Percentiles rank a stretch among this genome's conserved stretches.
Evolutionary conservation across 2,113 vertebrate species (phyloP).

Genomic region (Cyrtonyx montezumae): DNA sequence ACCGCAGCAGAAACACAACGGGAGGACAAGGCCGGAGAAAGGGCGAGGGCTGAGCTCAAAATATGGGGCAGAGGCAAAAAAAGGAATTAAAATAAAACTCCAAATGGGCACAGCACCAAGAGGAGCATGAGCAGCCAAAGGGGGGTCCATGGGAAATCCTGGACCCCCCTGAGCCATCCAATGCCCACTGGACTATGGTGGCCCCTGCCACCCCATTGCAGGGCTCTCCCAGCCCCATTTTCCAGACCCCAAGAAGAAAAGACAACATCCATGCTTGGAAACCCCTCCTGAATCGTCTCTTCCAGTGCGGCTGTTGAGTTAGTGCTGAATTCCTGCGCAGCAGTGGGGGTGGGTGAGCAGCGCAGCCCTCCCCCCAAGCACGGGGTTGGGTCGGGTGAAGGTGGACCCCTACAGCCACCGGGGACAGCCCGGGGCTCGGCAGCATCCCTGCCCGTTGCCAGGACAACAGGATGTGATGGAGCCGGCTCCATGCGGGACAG

Average conservation of each 20-base stretch:
- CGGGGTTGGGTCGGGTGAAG: not conserved
- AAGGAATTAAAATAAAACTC: not conserved
- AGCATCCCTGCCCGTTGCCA: constrained; percentile 50
- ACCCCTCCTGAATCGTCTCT: not conserved
- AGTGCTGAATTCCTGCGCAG: not conserved
- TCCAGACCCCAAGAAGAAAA: not conserved
- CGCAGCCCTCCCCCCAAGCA: not conserved
- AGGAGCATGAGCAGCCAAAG: not conserved
- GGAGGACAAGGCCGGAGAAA: constrained; percentile 49
- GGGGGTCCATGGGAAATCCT: not conserved
- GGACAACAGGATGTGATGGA: constrained; percentile 44
- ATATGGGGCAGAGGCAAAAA: constrained; percentile 29
- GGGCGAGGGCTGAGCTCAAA: not conserved
- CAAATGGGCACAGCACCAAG: accelerated
- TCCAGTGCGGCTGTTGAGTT: not conserved
- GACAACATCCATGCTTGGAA: not conserved
- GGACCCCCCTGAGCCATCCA: not conserved
- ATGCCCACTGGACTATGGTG: not conserved
- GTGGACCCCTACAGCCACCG: not conserved
- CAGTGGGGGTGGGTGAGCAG: not conserved
- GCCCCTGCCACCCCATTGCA: not conserved
- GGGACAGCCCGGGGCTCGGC: not conserved
- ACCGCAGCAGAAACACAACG: not conserved
- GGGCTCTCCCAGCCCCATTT: not conserved
- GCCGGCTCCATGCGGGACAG: not conserved